Conservation (phyloP, 1,140 invertebrate genomes). For the Palaemon carinicauda region DNA sequence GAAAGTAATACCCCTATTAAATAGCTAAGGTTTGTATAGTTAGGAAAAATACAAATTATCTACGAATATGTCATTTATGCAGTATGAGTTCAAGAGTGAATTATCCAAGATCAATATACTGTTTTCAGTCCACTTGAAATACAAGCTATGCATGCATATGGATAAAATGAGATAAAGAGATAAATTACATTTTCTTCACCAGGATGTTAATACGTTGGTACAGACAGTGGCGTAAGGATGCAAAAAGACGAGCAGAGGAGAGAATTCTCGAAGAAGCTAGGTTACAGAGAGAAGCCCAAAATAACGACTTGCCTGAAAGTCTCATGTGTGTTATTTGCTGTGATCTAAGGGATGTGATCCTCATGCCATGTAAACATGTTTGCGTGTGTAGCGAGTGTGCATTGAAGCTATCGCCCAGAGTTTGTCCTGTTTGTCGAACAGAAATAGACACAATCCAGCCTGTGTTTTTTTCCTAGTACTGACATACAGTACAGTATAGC, state of each 20-base stretch:
- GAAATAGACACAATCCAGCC: constrained; percentile 36
- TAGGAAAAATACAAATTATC: too few relatives aligned
- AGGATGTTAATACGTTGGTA: constrained; percentile 9
- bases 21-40: too few relatives aligned
- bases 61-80: too few relatives aligned
- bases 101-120: too few relatives aligned
- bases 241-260: neutral
- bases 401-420: neutral
- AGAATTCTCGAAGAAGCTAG: constrained; percentile 29
- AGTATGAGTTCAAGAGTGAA: too few relatives aligned
- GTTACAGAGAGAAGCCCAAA: neutral
- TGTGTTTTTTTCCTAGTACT: neutral
- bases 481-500: too few relatives aligned
- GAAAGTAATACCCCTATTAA: too few relatives aligned
- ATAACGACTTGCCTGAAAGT: constrained; percentile 30
- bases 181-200: neutral
- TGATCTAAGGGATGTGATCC: constrained; percentile 30
- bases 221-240: neutral
- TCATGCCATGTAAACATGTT: constrained; percentile 29
- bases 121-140: too few relatives aligned
- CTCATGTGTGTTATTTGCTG: constrained; percentile 45
- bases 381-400: constrained; percentile 43
- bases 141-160: too few relatives aligned
- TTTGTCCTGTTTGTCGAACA: constrained; percentile 39
- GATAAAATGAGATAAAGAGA: too few relatives aligned